These are phyloP conservation scores for Drosophila watanabei DNA, from an alignment of 1,140 invertebrate species.

Conservation along the genomic window DNA sequence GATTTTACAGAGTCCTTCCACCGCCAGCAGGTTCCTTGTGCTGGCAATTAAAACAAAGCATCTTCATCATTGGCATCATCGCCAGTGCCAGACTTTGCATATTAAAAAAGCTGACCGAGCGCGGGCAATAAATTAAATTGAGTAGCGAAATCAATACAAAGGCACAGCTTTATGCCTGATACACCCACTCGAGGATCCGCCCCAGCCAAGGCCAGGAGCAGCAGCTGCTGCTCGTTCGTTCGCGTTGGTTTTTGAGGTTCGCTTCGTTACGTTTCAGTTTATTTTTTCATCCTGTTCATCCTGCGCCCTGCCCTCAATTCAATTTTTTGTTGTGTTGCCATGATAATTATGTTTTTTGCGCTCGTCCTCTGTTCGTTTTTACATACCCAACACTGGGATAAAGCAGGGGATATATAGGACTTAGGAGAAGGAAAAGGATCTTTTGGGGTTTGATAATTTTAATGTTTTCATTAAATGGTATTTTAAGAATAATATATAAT, in stretches of 20 bases:
- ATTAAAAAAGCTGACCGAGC: conserved; percentile 53
- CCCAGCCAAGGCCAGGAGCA: conserved; percentile 13
- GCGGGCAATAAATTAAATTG: conserved; percentile 56
- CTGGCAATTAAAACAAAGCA: conserved; percentile 53
- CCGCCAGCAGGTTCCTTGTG: conserved; percentile 34
- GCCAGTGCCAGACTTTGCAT: conserved; percentile 45
- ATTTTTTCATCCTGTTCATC: conserved; percentile 32
- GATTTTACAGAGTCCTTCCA: conserved; percentile 29
- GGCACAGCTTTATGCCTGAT: conserved; percentile 45
- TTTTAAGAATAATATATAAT: neutral
- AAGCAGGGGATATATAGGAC: neutral
- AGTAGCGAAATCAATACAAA: conserved; percentile 48
- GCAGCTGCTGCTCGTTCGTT: conserved; percentile 24
- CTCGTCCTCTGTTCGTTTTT: conserved; percentile 4
- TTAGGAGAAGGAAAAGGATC: neutral
- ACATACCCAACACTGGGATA: neutral
- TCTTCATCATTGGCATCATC: conserved; percentile 14
- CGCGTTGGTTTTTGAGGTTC: conserved; percentile 49
- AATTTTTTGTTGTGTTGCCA: conserved; percentile 17
- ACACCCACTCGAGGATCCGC: conserved; percentile 18
- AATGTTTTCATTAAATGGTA: neutral
- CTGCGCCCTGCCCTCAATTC: conserved; percentile 28
- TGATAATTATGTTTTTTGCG: conserved; percentile 52
- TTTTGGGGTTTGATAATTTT: neutral
- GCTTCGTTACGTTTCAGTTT: conserved; percentile 35